These are phyloP conservation scores for Ophioninae sp. DNA, from an alignment of 2,888 invertebrate species.

Conservation along the genomic window DNA sequence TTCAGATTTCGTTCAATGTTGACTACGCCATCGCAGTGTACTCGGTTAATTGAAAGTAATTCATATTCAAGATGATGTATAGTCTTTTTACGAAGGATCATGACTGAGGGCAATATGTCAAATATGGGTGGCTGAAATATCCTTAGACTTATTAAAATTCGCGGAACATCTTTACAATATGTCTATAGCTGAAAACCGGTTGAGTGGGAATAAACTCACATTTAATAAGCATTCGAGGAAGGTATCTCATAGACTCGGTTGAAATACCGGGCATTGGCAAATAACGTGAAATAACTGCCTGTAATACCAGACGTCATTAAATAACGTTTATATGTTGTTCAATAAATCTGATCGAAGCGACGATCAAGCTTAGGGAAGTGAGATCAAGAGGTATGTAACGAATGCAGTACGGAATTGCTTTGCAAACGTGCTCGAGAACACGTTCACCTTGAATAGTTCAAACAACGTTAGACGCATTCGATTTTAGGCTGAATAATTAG, in stretches of 20 bases:
- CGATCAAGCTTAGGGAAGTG: not conserved
- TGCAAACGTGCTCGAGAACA: not conserved
- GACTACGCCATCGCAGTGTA: not conserved
- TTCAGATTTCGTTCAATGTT: not conserved
- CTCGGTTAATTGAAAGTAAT: not conserved
- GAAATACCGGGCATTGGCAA: not conserved
- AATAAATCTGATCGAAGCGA: not conserved
- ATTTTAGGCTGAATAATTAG: not conserved
- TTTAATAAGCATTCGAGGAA: not conserved
- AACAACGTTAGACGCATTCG: not conserved
- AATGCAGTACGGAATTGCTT: conserved; percentile 7
- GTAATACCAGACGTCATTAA: not conserved
- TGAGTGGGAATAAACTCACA: not conserved
- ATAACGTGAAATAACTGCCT: not conserved
- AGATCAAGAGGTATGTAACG: not conserved
- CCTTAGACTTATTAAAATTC: not conserved
- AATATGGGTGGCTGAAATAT: not conserved
- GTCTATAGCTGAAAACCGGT: not conserved
- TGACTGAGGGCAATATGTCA: not conserved
- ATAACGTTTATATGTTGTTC: not conserved
- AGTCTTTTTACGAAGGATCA: not conserved
- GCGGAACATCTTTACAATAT: not conserved
- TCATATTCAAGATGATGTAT: not conserved
- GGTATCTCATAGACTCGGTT: not conserved
- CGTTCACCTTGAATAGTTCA: conserved; percentile 34